Evolutionary conservation across 2,888 invertebrate species (phyloP).

Genomic region (Ypsolopha sequella): DNA sequence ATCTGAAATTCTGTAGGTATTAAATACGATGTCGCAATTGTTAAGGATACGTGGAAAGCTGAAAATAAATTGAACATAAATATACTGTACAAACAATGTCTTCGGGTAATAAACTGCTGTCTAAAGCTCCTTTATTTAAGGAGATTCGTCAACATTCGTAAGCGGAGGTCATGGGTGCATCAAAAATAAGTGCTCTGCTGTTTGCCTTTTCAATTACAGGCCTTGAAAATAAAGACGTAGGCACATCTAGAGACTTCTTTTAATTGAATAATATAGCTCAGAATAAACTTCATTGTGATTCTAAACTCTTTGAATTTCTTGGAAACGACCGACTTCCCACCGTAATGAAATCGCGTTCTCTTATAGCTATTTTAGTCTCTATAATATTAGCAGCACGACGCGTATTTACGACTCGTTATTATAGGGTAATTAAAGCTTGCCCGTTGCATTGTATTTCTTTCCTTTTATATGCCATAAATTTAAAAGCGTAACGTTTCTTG

Average conservation of each 20-base stretch:
- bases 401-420: constrained; percentile 2
- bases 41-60: background rate
- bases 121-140: background rate
- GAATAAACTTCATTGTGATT: no score
- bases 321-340: constrained; percentile 1
- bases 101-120: background rate
- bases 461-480: constrained; percentile 6
- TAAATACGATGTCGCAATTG: background rate
- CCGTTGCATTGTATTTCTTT: constrained; percentile 2
- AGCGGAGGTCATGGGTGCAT: no score
- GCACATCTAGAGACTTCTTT: no score
- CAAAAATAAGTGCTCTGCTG: no score
- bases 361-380: background rate
- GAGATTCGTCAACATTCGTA: no score
- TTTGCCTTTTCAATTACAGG: no score
- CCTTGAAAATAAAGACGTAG: no score
- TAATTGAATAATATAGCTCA: no score
- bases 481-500: constrained; percentile 2
- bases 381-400: background rate
- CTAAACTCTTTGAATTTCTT: no score
- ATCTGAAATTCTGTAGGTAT: background rate
- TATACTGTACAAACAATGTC: background rate
- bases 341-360: constrained; percentile 3
- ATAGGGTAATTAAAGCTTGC: constrained; percentile 1
- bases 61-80: background rate